phyloP scores from a whole-genome alignment of 2,797 vertebrate genomes.

The Forpus xanthops region DNA sequence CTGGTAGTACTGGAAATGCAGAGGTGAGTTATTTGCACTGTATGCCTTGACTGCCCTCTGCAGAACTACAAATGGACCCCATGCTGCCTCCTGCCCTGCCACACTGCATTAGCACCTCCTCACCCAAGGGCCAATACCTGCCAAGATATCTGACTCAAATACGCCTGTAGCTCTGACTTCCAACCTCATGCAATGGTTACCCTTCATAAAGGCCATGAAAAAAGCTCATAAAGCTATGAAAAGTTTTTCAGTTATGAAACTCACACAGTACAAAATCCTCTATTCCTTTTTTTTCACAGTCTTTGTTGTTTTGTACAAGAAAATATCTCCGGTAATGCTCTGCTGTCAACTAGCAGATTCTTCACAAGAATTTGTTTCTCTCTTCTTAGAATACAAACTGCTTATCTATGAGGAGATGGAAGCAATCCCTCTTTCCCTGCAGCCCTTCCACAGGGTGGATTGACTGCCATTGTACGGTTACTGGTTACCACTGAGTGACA shows the following conservation, averaged over 20 bases:
- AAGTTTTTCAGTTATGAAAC: not conserved
- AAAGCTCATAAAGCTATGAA: not conserved
- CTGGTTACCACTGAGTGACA: not conserved
- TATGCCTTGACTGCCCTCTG: not conserved
- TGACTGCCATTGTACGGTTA: not conserved
- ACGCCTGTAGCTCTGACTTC: not conserved
- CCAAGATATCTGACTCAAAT: not conserved
- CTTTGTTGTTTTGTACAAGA: not conserved
- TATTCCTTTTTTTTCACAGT: not conserved
- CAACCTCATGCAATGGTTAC: not conserved
- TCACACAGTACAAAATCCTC: not conserved
- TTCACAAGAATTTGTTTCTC: not conserved
- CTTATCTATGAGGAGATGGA: not conserved
- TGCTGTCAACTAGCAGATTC: not conserved
- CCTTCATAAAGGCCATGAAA: not conserved
- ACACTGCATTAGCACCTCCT: not conserved
- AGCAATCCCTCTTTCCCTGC: not conserved
- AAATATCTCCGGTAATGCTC: not conserved
- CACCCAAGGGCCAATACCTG: not conserved
- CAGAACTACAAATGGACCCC: not conserved
- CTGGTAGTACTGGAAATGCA: not conserved
- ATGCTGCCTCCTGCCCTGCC: not conserved
- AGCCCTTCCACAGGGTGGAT: not conserved
- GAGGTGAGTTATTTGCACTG: not conserved
- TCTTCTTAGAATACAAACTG: not conserved